Percentiles rank a stretch among this genome's conserved stretches.
Conservation (phyloP, 2,888 invertebrate genomes). For the Caenorhabditis sp. region DNA sequence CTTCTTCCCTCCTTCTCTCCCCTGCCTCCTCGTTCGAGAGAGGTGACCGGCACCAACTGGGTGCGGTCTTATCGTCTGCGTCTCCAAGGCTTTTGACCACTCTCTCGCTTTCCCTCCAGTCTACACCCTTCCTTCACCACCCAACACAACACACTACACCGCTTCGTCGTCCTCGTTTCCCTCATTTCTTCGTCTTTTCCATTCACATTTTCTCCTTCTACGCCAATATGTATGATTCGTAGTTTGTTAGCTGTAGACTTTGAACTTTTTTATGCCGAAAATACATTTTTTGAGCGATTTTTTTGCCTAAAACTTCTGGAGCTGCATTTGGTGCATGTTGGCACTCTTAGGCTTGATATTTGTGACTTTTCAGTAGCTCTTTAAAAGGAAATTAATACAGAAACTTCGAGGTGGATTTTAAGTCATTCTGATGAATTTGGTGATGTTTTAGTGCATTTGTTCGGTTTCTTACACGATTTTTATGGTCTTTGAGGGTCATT, state of each 20-base stretch:
- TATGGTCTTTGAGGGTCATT: no score
- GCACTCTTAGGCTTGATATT: no score
- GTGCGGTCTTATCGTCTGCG: conserved; percentile 33
- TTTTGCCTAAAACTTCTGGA: no score
- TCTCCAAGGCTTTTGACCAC: conserved; percentile 41
- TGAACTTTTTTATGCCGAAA: background rate
- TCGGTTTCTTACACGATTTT: no score
- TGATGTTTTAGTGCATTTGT: no score
- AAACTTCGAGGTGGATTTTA: no score
- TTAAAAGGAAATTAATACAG: no score
- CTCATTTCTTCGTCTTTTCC: background rate
- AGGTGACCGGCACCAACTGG: conserved; percentile 63
- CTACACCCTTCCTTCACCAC: conserved; percentile 30
- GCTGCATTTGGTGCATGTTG: no score
- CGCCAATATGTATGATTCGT: background rate
- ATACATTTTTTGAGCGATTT: no score
- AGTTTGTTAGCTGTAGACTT: background rate
- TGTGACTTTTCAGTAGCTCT: no score
- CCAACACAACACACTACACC: background rate
- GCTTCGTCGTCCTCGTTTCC: background rate
- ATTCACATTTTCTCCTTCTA: background rate
- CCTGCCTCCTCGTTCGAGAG: background rate
- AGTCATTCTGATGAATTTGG: no score
- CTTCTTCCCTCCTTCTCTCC: conserved; percentile 20
- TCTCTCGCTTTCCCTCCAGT: conserved; percentile 32